A percentile compares a stretch with the other conserved stretches of the same genome.
phyloP scores from a whole-genome alignment of 2,888 invertebrate genomes.

The Zaprionus bogoriensis region DNA sequence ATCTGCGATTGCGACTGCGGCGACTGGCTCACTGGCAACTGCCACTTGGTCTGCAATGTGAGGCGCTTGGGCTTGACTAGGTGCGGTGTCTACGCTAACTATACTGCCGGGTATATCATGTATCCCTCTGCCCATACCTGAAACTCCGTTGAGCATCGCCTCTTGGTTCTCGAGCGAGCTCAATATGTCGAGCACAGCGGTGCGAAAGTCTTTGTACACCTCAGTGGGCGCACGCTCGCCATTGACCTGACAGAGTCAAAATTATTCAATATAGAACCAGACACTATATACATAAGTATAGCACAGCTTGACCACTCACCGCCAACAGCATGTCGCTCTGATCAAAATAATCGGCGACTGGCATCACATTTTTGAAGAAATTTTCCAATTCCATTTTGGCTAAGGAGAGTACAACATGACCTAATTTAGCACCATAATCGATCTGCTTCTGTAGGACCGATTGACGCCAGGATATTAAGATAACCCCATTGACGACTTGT shows the following conservation, averaged over 20 bases:
- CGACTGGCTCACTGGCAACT: slow-evolving; percentile 3
- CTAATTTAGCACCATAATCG: slow-evolving; percentile 94
- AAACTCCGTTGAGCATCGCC: slow-evolving; percentile 85
- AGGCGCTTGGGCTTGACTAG: slow-evolving; percentile 82
- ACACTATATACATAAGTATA: neutral
- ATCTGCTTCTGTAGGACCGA: slow-evolving; percentile 93
- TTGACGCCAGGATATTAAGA: slow-evolving; percentile 94
- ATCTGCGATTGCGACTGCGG: no score
- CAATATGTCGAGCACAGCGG: slow-evolving; percentile 90
- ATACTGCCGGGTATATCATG: slow-evolving; percentile 86
- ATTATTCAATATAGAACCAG: neutral
- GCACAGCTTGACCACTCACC: slow-evolving; percentile 82
- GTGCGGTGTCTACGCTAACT: slow-evolving; percentile 86
- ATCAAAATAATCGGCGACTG: slow-evolving; percentile 95
- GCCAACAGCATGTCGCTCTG: slow-evolving; percentile 91
- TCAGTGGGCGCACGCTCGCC: slow-evolving; percentile 94
- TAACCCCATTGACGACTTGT: slow-evolving; percentile 93
- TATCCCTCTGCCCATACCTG: slow-evolving; percentile 85
- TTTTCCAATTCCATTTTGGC: slow-evolving; percentile 94
- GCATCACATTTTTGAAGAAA: slow-evolving; percentile 94
- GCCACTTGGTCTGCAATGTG: slow-evolving; percentile 57
- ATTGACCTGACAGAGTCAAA: slow-evolving; percentile 86
- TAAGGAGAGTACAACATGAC: slow-evolving; percentile 90
- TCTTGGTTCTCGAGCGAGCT: slow-evolving; percentile 88
- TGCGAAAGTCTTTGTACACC: slow-evolving; percentile 93